Evolutionary conservation across 2,888 invertebrate genomes (phyloP), one percentile per base, ranked within the genome.

Genomic region (Trimorus sp.): DNA sequence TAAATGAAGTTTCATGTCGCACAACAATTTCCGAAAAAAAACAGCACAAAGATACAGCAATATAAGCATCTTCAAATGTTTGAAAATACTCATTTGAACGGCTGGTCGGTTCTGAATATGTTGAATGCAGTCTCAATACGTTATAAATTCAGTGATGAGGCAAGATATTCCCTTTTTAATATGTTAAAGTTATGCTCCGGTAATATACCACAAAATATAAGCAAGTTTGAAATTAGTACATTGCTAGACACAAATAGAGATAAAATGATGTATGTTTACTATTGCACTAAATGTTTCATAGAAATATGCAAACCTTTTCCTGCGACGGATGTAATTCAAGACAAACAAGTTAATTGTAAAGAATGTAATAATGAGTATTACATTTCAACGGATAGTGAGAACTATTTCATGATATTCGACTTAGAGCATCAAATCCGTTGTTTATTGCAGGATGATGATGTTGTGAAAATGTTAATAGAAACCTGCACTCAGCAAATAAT

Each of bases 31-130:
- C n/a, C n/a, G n/a, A n/a, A n/a, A n/a, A n/a, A n/a, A n/a, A n/a
- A n/a, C n/a, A n/a, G n/a, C n/a, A n/a, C n/a, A n/a, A n/a, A n/a
- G n/a, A n/a, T n/a, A n/a, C n/a, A n/a, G n/a, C 49, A 49, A 49
- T 12, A 11, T 49, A 8, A n/a, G n/a, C 49, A 49, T n/a, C 7
- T 12, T 6, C 6, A 11, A n/a, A 74, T 74, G 73, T 74, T 63
- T 56, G 49, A 56, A 38, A 49, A 74, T 36, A 14, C 38, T 1
- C 7, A 56, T 12, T 58, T 74, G 15, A 63, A 26, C 40, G 49
- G 4, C 4, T 65, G 56, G 49, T 37, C 73, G 4, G 73, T 74
- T 36, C 40, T 74, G n/a, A 74, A 48, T n/a, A 74, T 74, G 65
- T 14, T 74, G 2, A 6, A 74, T n/a, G 73, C 65, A 0, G 5